These are phyloP conservation scores for Neostethus bicornis DNA, from an alignment of 2,797 vertebrate species.

Conservation along the genomic window DNA sequence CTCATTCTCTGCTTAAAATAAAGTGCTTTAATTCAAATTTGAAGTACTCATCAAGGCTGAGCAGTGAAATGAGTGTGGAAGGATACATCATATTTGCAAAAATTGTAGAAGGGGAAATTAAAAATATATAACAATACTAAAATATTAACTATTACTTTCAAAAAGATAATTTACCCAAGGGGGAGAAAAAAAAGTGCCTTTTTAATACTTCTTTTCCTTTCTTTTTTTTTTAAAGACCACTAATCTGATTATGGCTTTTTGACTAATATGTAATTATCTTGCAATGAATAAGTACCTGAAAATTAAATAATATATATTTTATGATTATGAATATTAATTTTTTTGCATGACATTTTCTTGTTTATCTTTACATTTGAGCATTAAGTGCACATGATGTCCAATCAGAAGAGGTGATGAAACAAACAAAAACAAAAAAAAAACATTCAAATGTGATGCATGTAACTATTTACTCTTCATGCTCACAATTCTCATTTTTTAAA, in stretches of 20 bases:
- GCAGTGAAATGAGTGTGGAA: slow-evolving; percentile 78
- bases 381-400: slow-evolving; percentile 32
- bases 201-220: slow-evolving; percentile 71
- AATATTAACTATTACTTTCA: slow-evolving; percentile 85
- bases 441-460: slow-evolving; percentile 30
- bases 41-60: slow-evolving; percentile 83
- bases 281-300: slow-evolving; percentile 44
- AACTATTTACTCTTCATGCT: slow-evolving; percentile 20
- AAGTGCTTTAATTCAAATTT: slow-evolving; percentile 86
- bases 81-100: slow-evolving; percentile 85
- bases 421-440: slow-evolving; percentile 20
- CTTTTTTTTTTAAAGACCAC: slow-evolving; percentile 52
- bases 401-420: slow-evolving; percentile 38
- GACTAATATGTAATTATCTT: slow-evolving; percentile 59
- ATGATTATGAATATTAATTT: slow-evolving; percentile 41
- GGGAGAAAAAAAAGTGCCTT: slow-evolving; percentile 62
- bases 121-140: slow-evolving; percentile 84
- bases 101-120: slow-evolving; percentile 83
- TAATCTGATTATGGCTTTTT: slow-evolving; percentile 40
- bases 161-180: slow-evolving; percentile 78
- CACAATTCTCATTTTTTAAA: slow-evolving; percentile 38
- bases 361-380: slow-evolving; percentile 34
- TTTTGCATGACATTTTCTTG: slow-evolving; percentile 14
- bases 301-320: slow-evolving; percentile 41
- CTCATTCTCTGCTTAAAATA: slow-evolving; percentile 84